These are phyloP conservation scores for Trimorus sp. DNA, from an alignment of 2,888 invertebrate genomes.

Conservation along the genomic window DNA sequence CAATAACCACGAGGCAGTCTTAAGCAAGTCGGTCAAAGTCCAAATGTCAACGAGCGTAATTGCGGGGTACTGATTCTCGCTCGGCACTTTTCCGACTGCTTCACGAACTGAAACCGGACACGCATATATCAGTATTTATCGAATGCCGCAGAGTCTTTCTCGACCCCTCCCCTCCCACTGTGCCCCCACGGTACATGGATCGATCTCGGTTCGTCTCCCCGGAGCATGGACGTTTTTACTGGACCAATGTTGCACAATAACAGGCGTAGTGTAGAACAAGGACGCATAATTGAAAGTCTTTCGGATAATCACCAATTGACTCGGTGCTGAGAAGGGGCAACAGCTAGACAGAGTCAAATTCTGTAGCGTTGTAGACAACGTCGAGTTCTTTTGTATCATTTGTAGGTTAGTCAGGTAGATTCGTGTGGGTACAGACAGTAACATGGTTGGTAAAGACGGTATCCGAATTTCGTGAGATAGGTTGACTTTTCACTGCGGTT, in stretches of 20 bases:
- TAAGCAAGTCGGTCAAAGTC: slow-evolving; percentile 29
- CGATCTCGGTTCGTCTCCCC: neutral
- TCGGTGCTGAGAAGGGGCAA: no score
- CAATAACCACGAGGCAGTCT: slow-evolving; percentile 39
- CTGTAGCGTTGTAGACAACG: no score
- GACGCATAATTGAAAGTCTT: slow-evolving; percentile 28
- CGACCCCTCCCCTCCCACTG: neutral
- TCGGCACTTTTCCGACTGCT: neutral
- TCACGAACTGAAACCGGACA: slow-evolving; percentile 1
- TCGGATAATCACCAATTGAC: neutral
- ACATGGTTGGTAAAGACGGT: no score
- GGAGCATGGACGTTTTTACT: slow-evolving; percentile 8
- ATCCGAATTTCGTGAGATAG: no score
- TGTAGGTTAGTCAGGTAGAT: no score
- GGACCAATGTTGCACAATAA: slow-evolving; percentile 30
- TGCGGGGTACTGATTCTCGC: neutral
- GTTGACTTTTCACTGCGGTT: no score
- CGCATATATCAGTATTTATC: slow-evolving; percentile 34
- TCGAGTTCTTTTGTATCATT: no score
- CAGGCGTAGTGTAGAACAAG: slow-evolving; percentile 5
- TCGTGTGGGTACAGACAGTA: no score
- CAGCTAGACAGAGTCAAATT: no score
- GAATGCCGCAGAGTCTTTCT: slow-evolving; percentile 11
- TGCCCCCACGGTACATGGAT: neutral
- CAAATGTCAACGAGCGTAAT: neutral